Evolutionary conservation across 2,888 invertebrate genomes (phyloP), one percentile per base, ranked within the genome.

Genomic region (Rhimphoctona megacephalus): DNA sequence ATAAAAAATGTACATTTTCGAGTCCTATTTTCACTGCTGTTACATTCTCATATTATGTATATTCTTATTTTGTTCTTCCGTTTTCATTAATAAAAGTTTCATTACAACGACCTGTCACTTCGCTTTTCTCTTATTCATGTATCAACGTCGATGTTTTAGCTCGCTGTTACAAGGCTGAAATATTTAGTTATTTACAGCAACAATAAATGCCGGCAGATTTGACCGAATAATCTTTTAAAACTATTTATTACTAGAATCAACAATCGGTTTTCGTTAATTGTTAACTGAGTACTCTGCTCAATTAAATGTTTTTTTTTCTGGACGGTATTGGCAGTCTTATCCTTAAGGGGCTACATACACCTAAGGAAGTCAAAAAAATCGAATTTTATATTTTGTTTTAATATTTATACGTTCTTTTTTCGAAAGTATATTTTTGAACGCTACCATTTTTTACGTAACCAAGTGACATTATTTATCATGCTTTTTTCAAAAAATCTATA

Each of bases 291-390:
- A 61, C 61, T 30, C 5, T 14, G 30, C 61, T 30, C 17, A 17
- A 61, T 30, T 14, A 30, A 46, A 73, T 49, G 8, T 85, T 49
- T 46, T 76, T 72, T 54, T 82, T 67, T 88, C 81, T 90, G 92
- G 91, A 92, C 91, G 92, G 91, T 66, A 80, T 89, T 74, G 78
- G 87, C 90, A 92, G 90, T 91, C 90, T 91, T 90, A 89, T 87
- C 61, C 52, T 52, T 78, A 61, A 72, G 30, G 30, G 30, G 49
- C 49, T 9, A 49, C 49, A 7, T 30, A 17, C 30, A 6, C 61
- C 6, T 7, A 30, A 7, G 7, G 25, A 61, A 61, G 30, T 30
- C 1, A 0, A 30, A 30, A 17, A 30, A 61, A 61, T 30, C 30
- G 17, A 61, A 22, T 57, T 54, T 54, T 22, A 11, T 22, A 54